Evolutionary conservation across 64 coral and sea anemone species (phyloP).

Genomic region (Acropora yongei): DNA sequence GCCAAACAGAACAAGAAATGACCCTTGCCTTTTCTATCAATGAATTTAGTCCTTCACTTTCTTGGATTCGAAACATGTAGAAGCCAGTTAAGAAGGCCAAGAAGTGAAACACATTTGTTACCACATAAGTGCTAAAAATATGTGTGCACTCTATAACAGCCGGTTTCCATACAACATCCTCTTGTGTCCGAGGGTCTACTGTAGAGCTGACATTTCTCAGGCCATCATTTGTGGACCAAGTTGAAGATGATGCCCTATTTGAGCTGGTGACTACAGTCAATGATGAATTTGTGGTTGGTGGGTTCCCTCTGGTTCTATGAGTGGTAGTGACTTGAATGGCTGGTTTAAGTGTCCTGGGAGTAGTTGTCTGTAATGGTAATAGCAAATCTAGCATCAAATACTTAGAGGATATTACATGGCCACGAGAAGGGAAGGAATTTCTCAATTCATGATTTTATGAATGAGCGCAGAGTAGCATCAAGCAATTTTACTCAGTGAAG

Average conservation of each 20-base stretch:
- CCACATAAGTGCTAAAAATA: slow-evolving; percentile 83
- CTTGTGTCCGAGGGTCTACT: neutral
- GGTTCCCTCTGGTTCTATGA: slow-evolving; percentile 1
- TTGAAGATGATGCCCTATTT: neutral
- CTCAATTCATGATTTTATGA: too few relatives aligned
- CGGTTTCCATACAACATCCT: slow-evolving; percentile 48
- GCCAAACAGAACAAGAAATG: too few relatives aligned
- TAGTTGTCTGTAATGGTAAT: too few relatives aligned
- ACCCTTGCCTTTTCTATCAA: slow-evolving; percentile 85
- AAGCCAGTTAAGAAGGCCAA: slow-evolving; percentile 80
- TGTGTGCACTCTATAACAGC: slow-evolving; percentile 84
- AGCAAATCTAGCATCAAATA: too few relatives aligned
- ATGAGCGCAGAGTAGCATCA: too few relatives aligned
- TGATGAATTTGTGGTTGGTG: neutral
- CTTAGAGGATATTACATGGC: too few relatives aligned
- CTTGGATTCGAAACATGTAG: slow-evolving; percentile 86
- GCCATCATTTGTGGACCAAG: neutral
- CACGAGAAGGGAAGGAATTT: too few relatives aligned
- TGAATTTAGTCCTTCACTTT: slow-evolving; percentile 80
- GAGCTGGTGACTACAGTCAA: neutral
- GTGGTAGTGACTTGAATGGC: slow-evolving; percentile 15
- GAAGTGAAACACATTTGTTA: slow-evolving; percentile 78
- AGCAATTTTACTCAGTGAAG: too few relatives aligned
- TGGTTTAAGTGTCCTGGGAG: neutral
- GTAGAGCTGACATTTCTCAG: neutral